These are phyloP conservation scores for Monarcha castaneiventris DNA, from an alignment of 2,113 vertebrate species.

Conservation along the genomic window DNA sequence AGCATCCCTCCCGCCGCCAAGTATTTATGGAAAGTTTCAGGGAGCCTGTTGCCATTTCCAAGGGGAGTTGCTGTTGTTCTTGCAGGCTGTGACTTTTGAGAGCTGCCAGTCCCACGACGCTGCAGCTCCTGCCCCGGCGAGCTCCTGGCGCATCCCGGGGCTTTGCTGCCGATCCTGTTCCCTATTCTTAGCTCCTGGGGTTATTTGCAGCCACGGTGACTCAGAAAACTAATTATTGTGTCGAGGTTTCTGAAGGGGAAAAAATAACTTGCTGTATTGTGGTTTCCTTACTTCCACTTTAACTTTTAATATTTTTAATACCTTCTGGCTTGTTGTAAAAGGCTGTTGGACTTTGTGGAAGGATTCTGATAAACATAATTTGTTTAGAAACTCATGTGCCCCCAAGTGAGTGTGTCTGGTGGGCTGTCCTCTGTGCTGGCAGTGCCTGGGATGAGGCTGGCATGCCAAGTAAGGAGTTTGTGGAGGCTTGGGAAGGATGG, in stretches of 20 bases:
- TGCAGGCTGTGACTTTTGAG: not conserved
- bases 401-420: not conserved
- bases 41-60: slow-evolving; percentile 1
- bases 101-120: not conserved
- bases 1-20: not conserved
- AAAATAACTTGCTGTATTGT: not conserved
- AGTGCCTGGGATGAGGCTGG: not conserved
- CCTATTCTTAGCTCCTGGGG: slow-evolving; percentile 31
- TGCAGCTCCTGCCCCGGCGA: not conserved
- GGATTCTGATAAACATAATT: not conserved
- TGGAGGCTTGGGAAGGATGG: not conserved
- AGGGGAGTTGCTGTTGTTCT: not conserved
- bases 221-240: slow-evolving; percentile 41
- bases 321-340: not conserved
- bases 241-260: not conserved
- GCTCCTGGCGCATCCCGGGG: not conserved
- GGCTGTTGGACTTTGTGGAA: not conserved
- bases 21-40: slow-evolving; percentile 13
- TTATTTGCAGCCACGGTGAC: slow-evolving; percentile 20
- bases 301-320: not conserved
- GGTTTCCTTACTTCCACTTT: not conserved
- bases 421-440: not conserved
- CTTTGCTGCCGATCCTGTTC: not conserved
- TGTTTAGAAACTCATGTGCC: not conserved
- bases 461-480: rapidly evolving